Base-by-base conservation (phyloP, 2,888 invertebrate genomes). In the Belgica antarctica region DNA sequence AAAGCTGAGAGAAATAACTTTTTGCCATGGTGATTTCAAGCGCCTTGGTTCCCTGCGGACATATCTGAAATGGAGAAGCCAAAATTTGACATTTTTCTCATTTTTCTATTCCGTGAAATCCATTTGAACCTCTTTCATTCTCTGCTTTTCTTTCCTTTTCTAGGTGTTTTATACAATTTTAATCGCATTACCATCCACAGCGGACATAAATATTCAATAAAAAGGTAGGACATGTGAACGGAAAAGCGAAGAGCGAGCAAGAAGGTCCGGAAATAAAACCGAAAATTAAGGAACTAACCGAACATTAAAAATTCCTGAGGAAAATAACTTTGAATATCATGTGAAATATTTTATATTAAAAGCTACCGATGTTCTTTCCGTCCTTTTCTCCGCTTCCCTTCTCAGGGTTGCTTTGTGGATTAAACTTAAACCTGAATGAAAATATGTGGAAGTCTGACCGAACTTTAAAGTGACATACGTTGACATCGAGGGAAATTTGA, bases 201-300 rank as follows among this genome's bases (percentile, higher is more conserved):
- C 52, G 52, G 10, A 41, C 2, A 19, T 22, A 17, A 52, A 52
- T 17, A 3, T 17, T 52, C 17, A 17, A 17, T n/a, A 15, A 52
- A 52, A 52, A 52, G 52, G 52, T 52, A 52, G 10, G 59, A 27
- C n/a, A 52, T 52, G 52, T 15, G 17, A 19, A 8, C 4, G 52
- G 22, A 15, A 52, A 52, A 52, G 10, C 12, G 52, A 17, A n/a
- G 17, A 10, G 3, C 15, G 59, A 59, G n/a, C n/a, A n/a, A 59
- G 8, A 19, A 59, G 27, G 59, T 4, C 59, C 25, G 59, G 59
- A 59, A 59, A 59, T n/a, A 59, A 59, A 59, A 25, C 25, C 59
- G 25, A 24, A 52, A 59, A 59, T 59, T 59, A 59, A 57, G 25
- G 59, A 59, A 59, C 59, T 59, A 12, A 59, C 2, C 27, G 27